A percentile compares a stretch with the other conserved stretches of the same genome.
phyloP scores from a whole-genome alignment of 2,888 invertebrate genomes.

The Conus canariensis region DNA sequence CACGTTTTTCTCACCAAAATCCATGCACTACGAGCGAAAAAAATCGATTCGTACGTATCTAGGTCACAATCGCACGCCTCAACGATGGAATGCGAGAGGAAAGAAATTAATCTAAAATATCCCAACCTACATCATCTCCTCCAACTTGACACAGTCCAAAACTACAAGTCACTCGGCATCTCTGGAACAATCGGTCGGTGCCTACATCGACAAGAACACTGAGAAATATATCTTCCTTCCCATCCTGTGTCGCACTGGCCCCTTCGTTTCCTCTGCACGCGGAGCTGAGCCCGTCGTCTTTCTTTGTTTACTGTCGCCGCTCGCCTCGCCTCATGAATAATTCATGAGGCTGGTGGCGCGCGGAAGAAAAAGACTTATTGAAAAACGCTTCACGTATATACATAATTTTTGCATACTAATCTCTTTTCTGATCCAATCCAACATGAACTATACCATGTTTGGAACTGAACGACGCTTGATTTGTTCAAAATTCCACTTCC shows the following conservation, averaged over 20 bases:
- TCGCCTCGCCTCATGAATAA: conserved; percentile 32
- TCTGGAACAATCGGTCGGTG: not conserved
- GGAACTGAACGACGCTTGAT: not conserved
- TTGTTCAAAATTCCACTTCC: not conserved
- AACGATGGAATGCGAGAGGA: conserved; percentile 4
- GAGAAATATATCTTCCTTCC: not conserved
- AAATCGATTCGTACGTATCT: conserved; percentile 31
- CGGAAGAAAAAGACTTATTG: conserved; percentile 29
- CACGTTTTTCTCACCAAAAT: not conserved
- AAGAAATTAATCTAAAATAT: conserved; percentile 14
- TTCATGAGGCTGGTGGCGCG: not conserved
- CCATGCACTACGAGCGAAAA: conserved; percentile 38
- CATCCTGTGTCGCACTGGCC: not conserved
- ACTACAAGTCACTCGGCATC: not conserved
- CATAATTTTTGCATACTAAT: not conserved
- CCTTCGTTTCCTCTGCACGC: not conserved
- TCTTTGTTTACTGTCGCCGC: conserved; percentile 25
- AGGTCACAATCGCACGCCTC: conserved; percentile 24
- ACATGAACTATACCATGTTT: not conserved
- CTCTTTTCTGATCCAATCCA: not conserved
- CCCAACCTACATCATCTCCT: no score
- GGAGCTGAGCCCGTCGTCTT: not conserved
- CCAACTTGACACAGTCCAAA: not conserved
- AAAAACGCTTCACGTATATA: not conserved
- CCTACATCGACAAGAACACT: not conserved